Evolutionary conservation across 2,797 vertebrate species (phyloP).

Genomic region (Leptodactylus fallax): DNA sequence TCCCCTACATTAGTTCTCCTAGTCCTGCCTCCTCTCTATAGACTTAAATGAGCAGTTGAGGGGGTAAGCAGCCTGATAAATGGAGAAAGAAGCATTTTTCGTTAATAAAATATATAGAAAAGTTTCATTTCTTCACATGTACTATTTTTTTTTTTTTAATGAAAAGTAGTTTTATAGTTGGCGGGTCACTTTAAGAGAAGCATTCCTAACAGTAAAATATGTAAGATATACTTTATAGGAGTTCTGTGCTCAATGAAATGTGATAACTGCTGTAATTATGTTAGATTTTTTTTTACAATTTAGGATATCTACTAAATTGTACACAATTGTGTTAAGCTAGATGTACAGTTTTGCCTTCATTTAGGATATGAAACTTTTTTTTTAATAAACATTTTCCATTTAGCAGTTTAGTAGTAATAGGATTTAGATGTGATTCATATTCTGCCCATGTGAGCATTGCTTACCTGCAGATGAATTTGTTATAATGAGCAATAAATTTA

Average conservation of each 20-base stretch:
- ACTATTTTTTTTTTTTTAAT: no score
- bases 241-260: neutral
- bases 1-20: no score
- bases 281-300: neutral
- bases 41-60: no score
- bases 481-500: slow-evolving; percentile 61
- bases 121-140: no score
- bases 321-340: neutral
- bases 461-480: slow-evolving; percentile 60
- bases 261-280: neutral
- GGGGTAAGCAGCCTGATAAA: no score
- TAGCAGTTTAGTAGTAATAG: slow-evolving; percentile 25
- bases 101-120: no score
- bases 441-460: slow-evolving; percentile 34
- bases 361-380: neutral
- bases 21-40: no score
- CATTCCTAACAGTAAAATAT: neutral
- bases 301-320: neutral
- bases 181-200: neutral
- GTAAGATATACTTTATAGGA: neutral
- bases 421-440: slow-evolving; percentile 45
- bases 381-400: slow-evolving; percentile 29
- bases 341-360: neutral
- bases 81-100: no score
- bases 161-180: no score